Conservation (phyloP, 92 coral and sea anemone genomes). For the Porites rus region DNA sequence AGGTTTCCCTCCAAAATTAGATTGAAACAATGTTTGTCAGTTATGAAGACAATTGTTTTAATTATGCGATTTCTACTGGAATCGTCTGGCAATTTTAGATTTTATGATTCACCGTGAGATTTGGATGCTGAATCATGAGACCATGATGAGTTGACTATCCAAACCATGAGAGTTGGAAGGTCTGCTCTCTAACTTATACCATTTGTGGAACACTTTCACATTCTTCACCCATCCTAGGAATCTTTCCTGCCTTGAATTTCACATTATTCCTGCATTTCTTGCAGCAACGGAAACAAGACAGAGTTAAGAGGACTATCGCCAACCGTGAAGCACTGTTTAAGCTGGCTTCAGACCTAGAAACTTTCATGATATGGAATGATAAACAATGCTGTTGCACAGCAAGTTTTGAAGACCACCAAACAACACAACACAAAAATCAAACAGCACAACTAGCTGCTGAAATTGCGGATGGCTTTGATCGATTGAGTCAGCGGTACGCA, state of each 20-base stretch:
- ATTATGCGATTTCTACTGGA: too few relatives aligned
- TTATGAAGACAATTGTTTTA: too few relatives aligned
- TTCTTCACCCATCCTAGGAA: too few relatives aligned
- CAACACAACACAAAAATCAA: slow-evolving; percentile 50
- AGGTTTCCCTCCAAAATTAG: too few relatives aligned
- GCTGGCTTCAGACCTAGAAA: slow-evolving; percentile 80
- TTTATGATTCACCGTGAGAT: too few relatives aligned
- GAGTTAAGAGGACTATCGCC: slow-evolving; percentile 70
- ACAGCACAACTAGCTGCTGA: slow-evolving; percentile 81
- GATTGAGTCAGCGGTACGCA: slow-evolving; percentile 73
- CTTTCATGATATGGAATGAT: slow-evolving; percentile 67
- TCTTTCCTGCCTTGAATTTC: neutral
- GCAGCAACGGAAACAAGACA: slow-evolving; percentile 75
- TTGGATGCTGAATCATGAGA: too few relatives aligned
- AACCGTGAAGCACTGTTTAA: slow-evolving; percentile 83
- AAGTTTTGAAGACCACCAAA: slow-evolving; percentile 11
- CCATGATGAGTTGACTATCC: too few relatives aligned
- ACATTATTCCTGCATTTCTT: neutral
- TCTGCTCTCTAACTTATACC: too few relatives aligned
- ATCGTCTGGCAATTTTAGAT: too few relatives aligned
- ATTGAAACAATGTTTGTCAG: too few relatives aligned
- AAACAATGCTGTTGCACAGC: slow-evolving; percentile 22
- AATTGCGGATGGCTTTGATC: slow-evolving; percentile 92
- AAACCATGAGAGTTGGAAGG: too few relatives aligned
- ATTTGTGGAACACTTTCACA: too few relatives aligned